Base-by-base conservation (phyloP, 2,797 vertebrate species). In the Gephyroberyx darwinii region DNA sequence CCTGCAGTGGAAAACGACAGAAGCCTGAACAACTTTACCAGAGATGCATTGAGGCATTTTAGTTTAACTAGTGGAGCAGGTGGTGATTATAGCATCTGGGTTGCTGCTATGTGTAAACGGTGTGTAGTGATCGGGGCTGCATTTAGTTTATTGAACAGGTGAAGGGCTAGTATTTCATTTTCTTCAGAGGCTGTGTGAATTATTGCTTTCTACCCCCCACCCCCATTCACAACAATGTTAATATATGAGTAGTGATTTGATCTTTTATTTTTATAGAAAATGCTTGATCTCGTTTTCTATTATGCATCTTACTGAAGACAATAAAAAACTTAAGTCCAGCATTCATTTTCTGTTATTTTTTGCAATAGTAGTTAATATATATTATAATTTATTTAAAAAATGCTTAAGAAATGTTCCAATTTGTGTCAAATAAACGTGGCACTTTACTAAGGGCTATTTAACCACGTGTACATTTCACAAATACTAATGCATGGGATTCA, bases 191-290 rank as follows among this genome's bases (percentile, higher is more conserved):
- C 35, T 65, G 4, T 56, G 13, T 53, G 37, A 30, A 54, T 41
- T 69, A 12, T 37, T 74, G 35, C 43, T 59, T 65, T 61, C 22
- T 9, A 41, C 13, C 2, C 2, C 3, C 20, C 8, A 2, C 30
- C 16, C 51, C 4, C 22, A 26, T 26, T 26, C 56, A 20, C 62
- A 50, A 19, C 64, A 71, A 63, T 82, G 66, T 74, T 73, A 4
- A 74, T 73, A 71, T 69, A 77, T 70, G 41, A 78, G 61, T 77
- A 69, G 75, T 85, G 62, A 92, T 92, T 45, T 93, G 90, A 87
- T 91, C 88, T 69, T 95, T 95, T 91, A 84, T 95, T 67, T 94
- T 96, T 90, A 93, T 94, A 86, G 90, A 55, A 83, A 93, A 94
- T 93, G 93, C 70, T 80, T 84, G 41, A 82, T 82, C 81, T 83